Evolutionary conservation across 1,140 invertebrate species (phyloP).

Genomic region (Cephus cinctus): DNA sequence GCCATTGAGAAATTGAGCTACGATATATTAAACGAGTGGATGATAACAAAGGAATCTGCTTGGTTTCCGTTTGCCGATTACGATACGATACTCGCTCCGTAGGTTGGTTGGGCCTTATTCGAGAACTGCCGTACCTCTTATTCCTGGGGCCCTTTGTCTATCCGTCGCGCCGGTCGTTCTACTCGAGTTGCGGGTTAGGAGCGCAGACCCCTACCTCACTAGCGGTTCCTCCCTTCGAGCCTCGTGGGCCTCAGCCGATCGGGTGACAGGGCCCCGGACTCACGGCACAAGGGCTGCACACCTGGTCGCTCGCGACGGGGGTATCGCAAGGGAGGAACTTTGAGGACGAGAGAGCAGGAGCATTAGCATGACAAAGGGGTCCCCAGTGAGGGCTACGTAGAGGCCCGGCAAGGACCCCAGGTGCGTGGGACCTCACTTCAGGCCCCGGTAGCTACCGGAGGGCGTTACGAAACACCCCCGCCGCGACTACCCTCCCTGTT

Average conservation of each 20-base stretch:
- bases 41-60: background rate
- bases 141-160: slow-evolving; percentile 21
- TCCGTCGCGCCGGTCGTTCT: slow-evolving; percentile 16
- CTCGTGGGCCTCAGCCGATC: no score
- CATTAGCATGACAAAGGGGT: slow-evolving; percentile 47
- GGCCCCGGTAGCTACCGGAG: slow-evolving; percentile 42
- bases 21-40: background rate
- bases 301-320: slow-evolving; percentile 37
- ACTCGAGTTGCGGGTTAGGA: slow-evolving; percentile 23
- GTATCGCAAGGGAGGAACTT: slow-evolving; percentile 13
- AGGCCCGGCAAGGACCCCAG: slow-evolving; percentile 36
- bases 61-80: no score
- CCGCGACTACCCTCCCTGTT: slow-evolving; percentile 17
- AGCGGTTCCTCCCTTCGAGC: no score
- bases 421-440: slow-evolving; percentile 48
- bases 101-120: no score
- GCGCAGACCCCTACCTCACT: slow-evolving; percentile 28
- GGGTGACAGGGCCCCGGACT: slow-evolving; percentile 30
- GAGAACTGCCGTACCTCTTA: no score
- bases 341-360: no score
- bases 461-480: slow-evolving; percentile 47
- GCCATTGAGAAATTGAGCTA: no score
- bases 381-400: slow-evolving; percentile 25
- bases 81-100: no score
- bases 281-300: slow-evolving; percentile 32